A percentile compares a stretch with the other conserved stretches of the same genome.
phyloP scores from a whole-genome alignment of 2,888 invertebrate genomes.

The Theodoxus fluviatilis region DNA sequence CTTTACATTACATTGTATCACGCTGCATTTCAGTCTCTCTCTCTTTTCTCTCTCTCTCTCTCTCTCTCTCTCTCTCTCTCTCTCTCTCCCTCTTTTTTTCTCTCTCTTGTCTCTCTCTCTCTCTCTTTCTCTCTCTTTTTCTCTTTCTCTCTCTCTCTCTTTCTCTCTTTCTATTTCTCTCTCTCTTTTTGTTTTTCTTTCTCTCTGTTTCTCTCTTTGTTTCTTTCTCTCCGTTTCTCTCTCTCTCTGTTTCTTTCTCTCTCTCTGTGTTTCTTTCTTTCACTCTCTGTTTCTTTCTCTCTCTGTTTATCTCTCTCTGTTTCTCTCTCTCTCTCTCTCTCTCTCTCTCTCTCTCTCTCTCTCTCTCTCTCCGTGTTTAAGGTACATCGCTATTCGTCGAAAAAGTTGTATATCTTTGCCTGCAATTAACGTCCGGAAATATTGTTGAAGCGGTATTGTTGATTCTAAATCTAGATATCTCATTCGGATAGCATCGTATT shows the following conservation, averaged over 20 bases:
- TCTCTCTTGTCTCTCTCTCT: not conserved
- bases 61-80: constrained; percentile 15
- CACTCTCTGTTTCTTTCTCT: constrained; percentile 18
- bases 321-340: constrained; percentile 11
- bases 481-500: too few relatives aligned
- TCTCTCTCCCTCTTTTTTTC: not conserved
- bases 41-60: constrained; percentile 15
- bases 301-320: not conserved
- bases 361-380: not conserved
- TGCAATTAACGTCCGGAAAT: too few relatives aligned
- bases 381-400: too few relatives aligned
- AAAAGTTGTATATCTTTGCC: too few relatives aligned
- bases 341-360: constrained; percentile 17
- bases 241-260: constrained; percentile 10
- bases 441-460: too few relatives aligned
- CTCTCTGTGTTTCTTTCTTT: constrained; percentile 17
- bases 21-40: too few relatives aligned
- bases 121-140: constrained; percentile 1
- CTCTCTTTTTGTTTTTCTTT: constrained; percentile 4
- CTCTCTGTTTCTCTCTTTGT: not conserved
- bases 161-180: not conserved
- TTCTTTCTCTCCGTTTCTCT: not conserved
- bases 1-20: too few relatives aligned
- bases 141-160: not conserved
- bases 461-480: too few relatives aligned